Conservation (phyloP, 1,140 invertebrate species). For the Lepidurus apus region DNA sequence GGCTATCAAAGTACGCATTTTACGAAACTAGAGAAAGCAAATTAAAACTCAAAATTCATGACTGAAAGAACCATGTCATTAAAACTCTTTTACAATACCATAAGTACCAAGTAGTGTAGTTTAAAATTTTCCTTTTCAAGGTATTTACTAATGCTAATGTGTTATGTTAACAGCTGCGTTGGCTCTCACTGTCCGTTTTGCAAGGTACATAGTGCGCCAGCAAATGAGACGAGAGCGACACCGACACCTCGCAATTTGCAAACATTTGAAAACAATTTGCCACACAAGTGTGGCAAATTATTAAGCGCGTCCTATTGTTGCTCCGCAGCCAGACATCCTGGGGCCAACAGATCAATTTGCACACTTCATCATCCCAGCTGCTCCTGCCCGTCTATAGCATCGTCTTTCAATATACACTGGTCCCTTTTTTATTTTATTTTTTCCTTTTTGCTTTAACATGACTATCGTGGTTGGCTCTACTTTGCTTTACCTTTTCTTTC, state of each 20-base stretch:
- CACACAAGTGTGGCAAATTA: background rate
- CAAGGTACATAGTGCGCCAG: background rate
- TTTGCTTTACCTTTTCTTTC: background rate
- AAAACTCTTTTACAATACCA: background rate
- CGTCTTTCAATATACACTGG: background rate
- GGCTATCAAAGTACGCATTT: background rate
- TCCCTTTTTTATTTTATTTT: background rate
- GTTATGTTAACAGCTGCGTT: background rate
- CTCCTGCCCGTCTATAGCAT: background rate
- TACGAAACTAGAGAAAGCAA: background rate
- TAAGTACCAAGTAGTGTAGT: background rate
- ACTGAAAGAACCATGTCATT: background rate
- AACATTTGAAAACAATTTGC: constrained; percentile 1
- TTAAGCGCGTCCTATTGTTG: constrained; percentile 1
- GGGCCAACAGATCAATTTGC: constrained; percentile 14
- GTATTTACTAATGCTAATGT: background rate
- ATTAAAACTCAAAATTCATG: background rate
- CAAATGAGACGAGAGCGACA: background rate
- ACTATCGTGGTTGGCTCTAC: background rate
- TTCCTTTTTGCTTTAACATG: background rate
- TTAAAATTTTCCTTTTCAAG: background rate
- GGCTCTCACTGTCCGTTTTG: background rate
- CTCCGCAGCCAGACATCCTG: constrained; percentile 17
- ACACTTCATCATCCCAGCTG: constrained; percentile 18
- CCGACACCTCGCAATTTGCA: constrained; percentile 17